phyloP scores from a whole-genome alignment of 2,113 vertebrate species.

The Mobula birostris region DNA sequence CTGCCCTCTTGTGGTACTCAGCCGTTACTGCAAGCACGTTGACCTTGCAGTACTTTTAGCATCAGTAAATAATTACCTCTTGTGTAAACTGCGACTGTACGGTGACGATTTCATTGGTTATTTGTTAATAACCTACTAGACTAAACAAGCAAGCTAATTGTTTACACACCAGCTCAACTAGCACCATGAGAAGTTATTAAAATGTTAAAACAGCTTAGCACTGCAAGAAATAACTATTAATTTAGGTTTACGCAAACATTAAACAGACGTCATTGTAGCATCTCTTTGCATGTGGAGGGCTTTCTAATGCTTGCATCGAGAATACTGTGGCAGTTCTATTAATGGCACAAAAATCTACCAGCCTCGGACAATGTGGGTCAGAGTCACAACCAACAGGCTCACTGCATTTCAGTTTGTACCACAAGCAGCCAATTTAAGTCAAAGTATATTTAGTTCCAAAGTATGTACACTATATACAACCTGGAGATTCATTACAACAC shows the following conservation, averaged over 20 bases:
- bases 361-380: neutral
- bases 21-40: neutral
- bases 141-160: neutral
- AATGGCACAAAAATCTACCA: neutral
- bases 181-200: neutral
- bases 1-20: conserved; percentile 20
- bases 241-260: neutral
- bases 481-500: no score
- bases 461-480: no score
- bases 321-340: neutral
- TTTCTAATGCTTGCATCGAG: neutral
- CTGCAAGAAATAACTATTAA: neutral
- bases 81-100: neutral
- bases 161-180: neutral
- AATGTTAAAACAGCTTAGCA: neutral
- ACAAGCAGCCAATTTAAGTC: no score
- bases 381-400: neutral
- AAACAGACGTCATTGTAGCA: neutral
- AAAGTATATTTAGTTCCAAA: no score
- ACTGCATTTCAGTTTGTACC: neutral
- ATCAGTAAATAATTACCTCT: neutral
- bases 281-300: neutral
- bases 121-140: neutral
- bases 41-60: neutral
- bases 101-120: neutral